Base-by-base conservation (phyloP, 2,797 vertebrate genomes). In the Pterois miles region DNA sequence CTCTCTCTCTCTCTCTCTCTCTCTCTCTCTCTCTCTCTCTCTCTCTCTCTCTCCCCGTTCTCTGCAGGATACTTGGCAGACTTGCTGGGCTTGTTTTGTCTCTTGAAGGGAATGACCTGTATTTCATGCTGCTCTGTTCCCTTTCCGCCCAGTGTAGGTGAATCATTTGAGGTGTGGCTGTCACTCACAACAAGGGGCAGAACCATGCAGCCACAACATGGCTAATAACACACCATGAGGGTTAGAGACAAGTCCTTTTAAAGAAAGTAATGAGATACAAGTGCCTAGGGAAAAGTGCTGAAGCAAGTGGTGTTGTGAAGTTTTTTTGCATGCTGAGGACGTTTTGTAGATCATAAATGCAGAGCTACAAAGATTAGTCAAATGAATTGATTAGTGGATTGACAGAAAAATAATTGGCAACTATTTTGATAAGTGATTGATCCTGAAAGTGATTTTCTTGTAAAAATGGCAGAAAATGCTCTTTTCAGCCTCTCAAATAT, bases 71-170 rank as follows among this genome's bases (percentile, higher is more conserved):
- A 92, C 88, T 81, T 31, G 80, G 82, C 73, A 67, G 88, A 94
- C 93, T 91, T 74, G 94, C 90, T 88, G 57, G 76, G 91, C 94
- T 89, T 82, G 94, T 94, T 94, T 90, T 82, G 82, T 76, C 65
- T 83, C 67, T 71, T 65, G 52, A 12, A 65, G 52, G 34, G 82
- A 83, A 85, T 86, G 90, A 90, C 88, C 83, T 88, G 91, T 90
- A 88, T 93, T 90, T 92, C 84, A 76, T 62, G 80, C 75, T 78
- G 22, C 71, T 78, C 75, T 50, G 67, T 70, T 88, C 31, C 73
- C 69, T 80, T 69, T 83, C 83, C 34, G 12, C 70, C 50, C 60
- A 60, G 52, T 76, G 54, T 46, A 25, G 43, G 54, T 88, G 72
- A 90, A 82, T 90, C 85, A 78, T 52, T 83, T 65, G 46, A 91